Evolutionary conservation across 1,140 invertebrate species (phyloP).

Genomic region (Lordiphosa mommai): DNA sequence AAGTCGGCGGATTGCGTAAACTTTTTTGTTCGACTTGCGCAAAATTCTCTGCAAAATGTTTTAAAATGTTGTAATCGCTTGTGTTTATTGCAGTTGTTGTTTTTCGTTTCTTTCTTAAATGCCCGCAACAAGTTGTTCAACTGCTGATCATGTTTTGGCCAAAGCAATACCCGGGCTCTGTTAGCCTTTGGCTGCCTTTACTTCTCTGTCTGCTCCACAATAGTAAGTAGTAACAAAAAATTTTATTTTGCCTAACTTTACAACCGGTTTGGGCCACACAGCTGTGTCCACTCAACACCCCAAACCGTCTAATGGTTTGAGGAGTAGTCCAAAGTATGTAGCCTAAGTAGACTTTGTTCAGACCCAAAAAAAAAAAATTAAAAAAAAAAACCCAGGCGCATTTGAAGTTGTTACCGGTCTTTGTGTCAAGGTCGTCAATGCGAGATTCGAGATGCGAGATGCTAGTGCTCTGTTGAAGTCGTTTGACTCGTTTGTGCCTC

Average conservation of each 20-base stretch:
- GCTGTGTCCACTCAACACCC: too few relatives aligned
- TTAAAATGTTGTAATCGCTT: slow-evolving; percentile 45
- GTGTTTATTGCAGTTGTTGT: slow-evolving; percentile 22
- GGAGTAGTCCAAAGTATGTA: too few relatives aligned
- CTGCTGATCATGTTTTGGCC: slow-evolving; percentile 63
- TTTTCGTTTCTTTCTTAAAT: slow-evolving; percentile 39
- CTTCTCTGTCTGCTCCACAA: slow-evolving; percentile 52
- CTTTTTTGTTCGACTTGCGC: neutral
- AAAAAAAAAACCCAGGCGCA: neutral
- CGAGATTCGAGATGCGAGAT: slow-evolving; percentile 10
- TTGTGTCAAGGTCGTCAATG: slow-evolving; percentile 70
- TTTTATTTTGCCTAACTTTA: neutral
- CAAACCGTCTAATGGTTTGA: too few relatives aligned
- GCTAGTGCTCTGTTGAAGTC: slow-evolving; percentile 11
- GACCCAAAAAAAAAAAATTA: neutral
- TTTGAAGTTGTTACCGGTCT: slow-evolving; percentile 62
- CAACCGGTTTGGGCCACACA: too few relatives aligned
- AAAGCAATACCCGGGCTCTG: slow-evolving; percentile 44
- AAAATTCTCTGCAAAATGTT: slow-evolving; percentile 25
- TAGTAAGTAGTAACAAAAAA: slow-evolving; percentile 37
- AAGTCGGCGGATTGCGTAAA: slow-evolving; percentile 35
- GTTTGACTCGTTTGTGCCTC: neutral
- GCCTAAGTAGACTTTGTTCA: too few relatives aligned
- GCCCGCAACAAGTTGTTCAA: slow-evolving; percentile 26
- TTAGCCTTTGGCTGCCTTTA: slow-evolving; percentile 49